These are phyloP conservation scores for Phyto melanocephala DNA, from an alignment of 2,888 invertebrate genomes.

Conservation along the genomic window DNA sequence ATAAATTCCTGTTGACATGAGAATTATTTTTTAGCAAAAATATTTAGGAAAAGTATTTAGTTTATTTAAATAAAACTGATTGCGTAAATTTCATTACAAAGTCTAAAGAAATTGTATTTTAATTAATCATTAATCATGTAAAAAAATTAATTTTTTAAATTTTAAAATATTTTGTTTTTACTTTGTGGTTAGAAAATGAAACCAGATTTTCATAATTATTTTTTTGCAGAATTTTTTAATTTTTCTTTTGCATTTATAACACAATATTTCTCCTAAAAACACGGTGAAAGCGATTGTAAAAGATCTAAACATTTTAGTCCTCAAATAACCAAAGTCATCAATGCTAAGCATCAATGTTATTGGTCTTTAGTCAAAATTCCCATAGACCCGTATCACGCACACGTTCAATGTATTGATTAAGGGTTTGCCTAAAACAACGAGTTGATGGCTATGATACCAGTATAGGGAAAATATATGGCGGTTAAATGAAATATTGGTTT, in stretches of 20 bases:
- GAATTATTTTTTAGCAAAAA: too few species aligned
- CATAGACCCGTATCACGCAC: conserved; percentile 37
- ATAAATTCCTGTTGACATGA: too few species aligned
- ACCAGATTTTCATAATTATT: not conserved
- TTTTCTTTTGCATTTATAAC: not conserved
- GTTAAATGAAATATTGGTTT: conserved; percentile 41
- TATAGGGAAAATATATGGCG: conserved; percentile 7
- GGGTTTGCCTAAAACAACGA: conserved; percentile 30
- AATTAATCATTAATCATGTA: too few species aligned
- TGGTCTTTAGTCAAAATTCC: conserved; percentile 22
- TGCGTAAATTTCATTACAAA: too few species aligned
- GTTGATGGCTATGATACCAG: not conserved
- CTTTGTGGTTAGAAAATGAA: not conserved
- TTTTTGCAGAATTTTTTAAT: not conserved
- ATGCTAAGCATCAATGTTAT: conserved; percentile 21
- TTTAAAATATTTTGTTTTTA: too few species aligned
- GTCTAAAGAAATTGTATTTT: too few species aligned
- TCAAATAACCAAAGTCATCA: conserved; percentile 4
- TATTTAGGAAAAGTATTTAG: too few species aligned
- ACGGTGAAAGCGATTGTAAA: not conserved
- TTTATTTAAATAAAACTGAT: too few species aligned
- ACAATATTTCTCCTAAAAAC: conserved; percentile 23
- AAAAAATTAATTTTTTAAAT: too few species aligned
- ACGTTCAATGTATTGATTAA: conserved; percentile 33
- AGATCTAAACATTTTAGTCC: not conserved